Evolutionary conservation across 2,797 vertebrate species (phyloP).

Genomic region (Thalassophryne amazonica): DNA sequence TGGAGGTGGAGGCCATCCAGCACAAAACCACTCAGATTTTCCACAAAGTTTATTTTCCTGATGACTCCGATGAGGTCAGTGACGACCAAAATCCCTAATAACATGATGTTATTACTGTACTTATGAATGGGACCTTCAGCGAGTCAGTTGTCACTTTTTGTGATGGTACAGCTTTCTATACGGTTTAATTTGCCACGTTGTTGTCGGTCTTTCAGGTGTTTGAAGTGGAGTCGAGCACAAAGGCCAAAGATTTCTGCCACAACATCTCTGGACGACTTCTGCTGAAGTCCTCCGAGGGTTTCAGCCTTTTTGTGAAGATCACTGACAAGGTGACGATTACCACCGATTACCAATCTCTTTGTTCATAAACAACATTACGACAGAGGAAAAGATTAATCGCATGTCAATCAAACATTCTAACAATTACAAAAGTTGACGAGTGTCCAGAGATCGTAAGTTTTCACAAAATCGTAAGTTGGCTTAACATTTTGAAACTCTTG

Average conservation of each 20-base stretch:
- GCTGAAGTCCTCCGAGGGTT: constrained; percentile 91
- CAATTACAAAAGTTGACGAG: too few relatives aligned
- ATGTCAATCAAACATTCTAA: too few relatives aligned
- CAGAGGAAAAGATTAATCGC: too few relatives aligned
- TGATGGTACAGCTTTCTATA: too few relatives aligned
- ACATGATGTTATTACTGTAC: too few relatives aligned
- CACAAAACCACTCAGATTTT: constrained; percentile 99
- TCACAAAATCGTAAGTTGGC: too few relatives aligned
- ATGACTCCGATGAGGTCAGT: constrained; percentile 93
- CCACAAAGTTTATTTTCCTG: constrained; percentile 98
- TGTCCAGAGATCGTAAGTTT: too few relatives aligned
- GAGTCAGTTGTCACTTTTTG: too few relatives aligned
- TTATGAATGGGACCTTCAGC: too few relatives aligned
- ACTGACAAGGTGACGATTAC: constrained; percentile 93
- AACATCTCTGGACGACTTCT: constrained; percentile 89
- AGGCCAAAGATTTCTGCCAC: constrained; percentile 97
- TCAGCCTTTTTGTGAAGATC: constrained; percentile 98
- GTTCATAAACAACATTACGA: too few relatives aligned
- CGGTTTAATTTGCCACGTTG: neutral
- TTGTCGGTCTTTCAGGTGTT: constrained; percentile 82
- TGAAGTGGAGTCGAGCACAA: constrained; percentile 97
- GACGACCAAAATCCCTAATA: neutral
- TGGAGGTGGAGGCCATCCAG: constrained; percentile 98
- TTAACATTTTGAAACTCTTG: too few relatives aligned
- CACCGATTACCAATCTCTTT: too few relatives aligned